phyloP scores from a whole-genome alignment of 1,140 invertebrate genomes.

The Lasioglossum baleicum region DNA sequence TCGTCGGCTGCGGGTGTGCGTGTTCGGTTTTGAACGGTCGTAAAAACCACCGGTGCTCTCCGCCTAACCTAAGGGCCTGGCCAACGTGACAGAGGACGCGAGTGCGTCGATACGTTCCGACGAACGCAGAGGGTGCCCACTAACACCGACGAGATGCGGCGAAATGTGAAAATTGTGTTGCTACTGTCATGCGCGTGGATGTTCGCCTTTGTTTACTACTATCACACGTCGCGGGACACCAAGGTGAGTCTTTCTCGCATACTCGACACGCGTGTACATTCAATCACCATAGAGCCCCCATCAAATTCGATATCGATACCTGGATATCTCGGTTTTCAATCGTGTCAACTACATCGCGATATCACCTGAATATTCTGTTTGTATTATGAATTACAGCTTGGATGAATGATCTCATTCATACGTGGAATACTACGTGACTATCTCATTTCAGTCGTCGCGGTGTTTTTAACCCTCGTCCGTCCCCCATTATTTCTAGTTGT shows the following conservation, averaged over 20 bases:
- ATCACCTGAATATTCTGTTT: too few species aligned
- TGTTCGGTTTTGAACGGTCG: slow-evolving; percentile 43
- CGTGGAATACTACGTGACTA: too few species aligned
- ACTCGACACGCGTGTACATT: too few species aligned
- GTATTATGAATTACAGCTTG: too few species aligned
- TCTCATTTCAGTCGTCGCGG: too few species aligned
- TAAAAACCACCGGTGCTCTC: not conserved
- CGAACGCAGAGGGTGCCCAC: slow-evolving; percentile 24
- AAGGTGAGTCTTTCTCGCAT: slow-evolving; percentile 60
- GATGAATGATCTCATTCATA: too few species aligned
- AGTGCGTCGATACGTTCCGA: not conserved
- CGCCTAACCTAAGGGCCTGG: slow-evolving; percentile 7
- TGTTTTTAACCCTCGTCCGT: too few species aligned
- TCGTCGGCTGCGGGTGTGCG: slow-evolving; percentile 54
- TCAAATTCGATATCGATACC: too few species aligned
- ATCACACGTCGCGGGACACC: slow-evolving; percentile 78
- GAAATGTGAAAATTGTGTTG: slow-evolving; percentile 81
- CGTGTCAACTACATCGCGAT: too few species aligned
- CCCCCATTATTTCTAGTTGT: too few species aligned
- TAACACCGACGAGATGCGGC: slow-evolving; percentile 76
- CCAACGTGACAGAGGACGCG: not conserved
- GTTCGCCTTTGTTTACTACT: slow-evolving; percentile 82
- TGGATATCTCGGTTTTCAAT: too few species aligned
- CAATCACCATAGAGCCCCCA: too few species aligned
- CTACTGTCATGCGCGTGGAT: slow-evolving; percentile 81